Percentiles rank a stretch among this genome's conserved stretches.
phyloP scores from a whole-genome alignment of 2,113 vertebrate genomes.

The Ochotona princeps region DNA sequence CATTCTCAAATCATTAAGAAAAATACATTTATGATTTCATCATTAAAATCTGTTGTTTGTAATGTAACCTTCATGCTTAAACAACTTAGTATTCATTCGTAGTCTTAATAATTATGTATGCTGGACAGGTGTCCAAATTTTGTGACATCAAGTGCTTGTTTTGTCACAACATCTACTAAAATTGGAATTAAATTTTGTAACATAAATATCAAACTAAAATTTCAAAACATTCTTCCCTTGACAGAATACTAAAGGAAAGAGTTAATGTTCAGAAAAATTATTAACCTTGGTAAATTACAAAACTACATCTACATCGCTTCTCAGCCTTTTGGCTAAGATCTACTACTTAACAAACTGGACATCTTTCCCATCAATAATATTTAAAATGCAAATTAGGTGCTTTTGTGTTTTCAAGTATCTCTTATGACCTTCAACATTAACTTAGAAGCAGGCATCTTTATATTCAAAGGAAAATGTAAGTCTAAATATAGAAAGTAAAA shows the following conservation, averaged over 20 bases:
- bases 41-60: not conserved
- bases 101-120: not conserved
- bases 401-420: slow-evolving; percentile 36
- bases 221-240: slow-evolving; percentile 43
- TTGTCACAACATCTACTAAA: no score
- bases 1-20: slow-evolving; percentile 24
- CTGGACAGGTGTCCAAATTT: not conserved
- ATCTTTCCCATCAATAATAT: slow-evolving; percentile 11
- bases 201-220: slow-evolving; percentile 24
- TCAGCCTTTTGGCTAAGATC: not conserved
- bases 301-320: not conserved
- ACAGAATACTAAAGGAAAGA: slow-evolving; percentile 2
- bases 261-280: slow-evolving; percentile 6
- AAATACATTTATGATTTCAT: not conserved
- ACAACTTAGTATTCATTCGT: not conserved
- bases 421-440: slow-evolving; percentile 48
- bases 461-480: slow-evolving; percentile 42
- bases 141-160: not conserved
- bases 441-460: not conserved
- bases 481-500: slow-evolving; percentile 28
- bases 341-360: slow-evolving; percentile 39
- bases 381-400: not conserved
- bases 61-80: not conserved
- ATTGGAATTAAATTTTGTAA: no score
- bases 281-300: not conserved